Percentiles rank a stretch among this genome's conserved stretches.
These are phyloP conservation scores for Eucriotettix oculatus DNA, from an alignment of 2,888 invertebrate species.

Conservation along the genomic window DNA sequence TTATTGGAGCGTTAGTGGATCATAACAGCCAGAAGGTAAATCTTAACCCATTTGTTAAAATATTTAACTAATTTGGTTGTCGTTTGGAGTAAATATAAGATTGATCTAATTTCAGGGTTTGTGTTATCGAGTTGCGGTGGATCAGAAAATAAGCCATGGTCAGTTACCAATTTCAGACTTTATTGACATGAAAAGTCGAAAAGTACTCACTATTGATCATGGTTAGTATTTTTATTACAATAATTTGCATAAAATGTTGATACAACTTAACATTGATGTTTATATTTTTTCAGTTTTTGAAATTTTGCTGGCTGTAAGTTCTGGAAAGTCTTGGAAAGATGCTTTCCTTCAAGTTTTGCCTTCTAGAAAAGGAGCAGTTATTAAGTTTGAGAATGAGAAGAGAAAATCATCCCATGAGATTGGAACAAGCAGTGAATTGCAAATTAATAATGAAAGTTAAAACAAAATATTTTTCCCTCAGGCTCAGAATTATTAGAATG, in stretches of 20 bases:
- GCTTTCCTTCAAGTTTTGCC: constrained; percentile 63
- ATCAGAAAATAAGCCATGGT: constrained; percentile 62
- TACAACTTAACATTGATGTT: no score
- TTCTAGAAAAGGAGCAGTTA: constrained; percentile 48
- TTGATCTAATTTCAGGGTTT: constrained; percentile 43
- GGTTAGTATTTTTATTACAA: constrained; percentile 34
- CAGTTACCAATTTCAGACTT: constrained; percentile 78
- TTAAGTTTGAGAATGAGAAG: background rate
- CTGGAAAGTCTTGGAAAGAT: constrained; percentile 63
- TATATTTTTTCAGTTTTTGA: constrained; percentile 54
- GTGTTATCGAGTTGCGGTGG: constrained; percentile 64
- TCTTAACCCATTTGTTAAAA: background rate
- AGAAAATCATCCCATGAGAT: background rate
- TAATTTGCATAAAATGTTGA: no score
- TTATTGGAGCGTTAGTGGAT: constrained; percentile 95
- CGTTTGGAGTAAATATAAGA: background rate
- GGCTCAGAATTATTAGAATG: background rate
- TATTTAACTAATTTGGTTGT: background rate
- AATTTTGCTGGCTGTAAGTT: constrained; percentile 57
- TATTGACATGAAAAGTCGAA: constrained; percentile 79
- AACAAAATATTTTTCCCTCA: background rate
- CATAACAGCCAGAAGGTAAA: constrained; percentile 84
- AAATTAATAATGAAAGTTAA: background rate
- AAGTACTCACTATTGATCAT: constrained; percentile 91
- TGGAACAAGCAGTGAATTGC: background rate